Evolutionary conservation across 1,140 invertebrate species (phyloP).

Genomic region (Diachasmimorpha longicaudata): DNA sequence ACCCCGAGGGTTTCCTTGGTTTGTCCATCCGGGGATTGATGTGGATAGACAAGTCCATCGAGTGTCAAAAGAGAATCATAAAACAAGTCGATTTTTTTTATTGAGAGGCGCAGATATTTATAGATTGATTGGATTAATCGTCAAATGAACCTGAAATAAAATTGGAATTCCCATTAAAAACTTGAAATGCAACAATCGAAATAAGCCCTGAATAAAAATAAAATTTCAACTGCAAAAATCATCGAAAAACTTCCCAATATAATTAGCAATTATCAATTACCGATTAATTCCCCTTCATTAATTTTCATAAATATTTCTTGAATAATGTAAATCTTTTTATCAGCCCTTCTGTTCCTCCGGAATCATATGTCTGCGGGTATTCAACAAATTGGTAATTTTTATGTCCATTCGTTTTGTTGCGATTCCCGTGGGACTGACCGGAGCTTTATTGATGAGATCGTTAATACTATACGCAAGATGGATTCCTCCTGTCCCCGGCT

Average conservation of each 20-base stretch:
- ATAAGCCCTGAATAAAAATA: no score
- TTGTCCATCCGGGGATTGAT: constrained; percentile 42
- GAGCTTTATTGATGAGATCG: constrained; percentile 51
- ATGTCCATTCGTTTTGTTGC: constrained; percentile 26
- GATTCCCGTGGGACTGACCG: background rate
- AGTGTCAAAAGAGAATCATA: constrained; percentile 33
- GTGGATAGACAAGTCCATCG: constrained; percentile 42
- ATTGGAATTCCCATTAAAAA: no score
- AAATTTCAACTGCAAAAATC: no score
- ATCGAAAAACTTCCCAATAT: background rate
- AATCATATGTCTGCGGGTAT: constrained; percentile 36
- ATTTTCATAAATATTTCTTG: background rate
- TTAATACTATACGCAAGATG: constrained; percentile 45
- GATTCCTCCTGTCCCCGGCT: constrained; percentile 26
- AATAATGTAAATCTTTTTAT: constrained; percentile 23
- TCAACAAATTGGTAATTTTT: constrained; percentile 52
- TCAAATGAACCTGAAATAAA: no score
- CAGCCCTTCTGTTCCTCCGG: background rate
- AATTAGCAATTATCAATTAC: no score
- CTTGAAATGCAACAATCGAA: no score
- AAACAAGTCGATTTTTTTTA: no score
- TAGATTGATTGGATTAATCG: no score
- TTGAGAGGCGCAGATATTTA: no score
- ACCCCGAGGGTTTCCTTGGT: constrained; percentile 1
- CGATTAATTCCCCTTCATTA: constrained; percentile 19